Percentiles rank a stretch among this genome's conserved stretches.
Evolutionary conservation across 2,888 invertebrate species (phyloP).

Genomic region (Drosophila nr. medialis): DNA sequence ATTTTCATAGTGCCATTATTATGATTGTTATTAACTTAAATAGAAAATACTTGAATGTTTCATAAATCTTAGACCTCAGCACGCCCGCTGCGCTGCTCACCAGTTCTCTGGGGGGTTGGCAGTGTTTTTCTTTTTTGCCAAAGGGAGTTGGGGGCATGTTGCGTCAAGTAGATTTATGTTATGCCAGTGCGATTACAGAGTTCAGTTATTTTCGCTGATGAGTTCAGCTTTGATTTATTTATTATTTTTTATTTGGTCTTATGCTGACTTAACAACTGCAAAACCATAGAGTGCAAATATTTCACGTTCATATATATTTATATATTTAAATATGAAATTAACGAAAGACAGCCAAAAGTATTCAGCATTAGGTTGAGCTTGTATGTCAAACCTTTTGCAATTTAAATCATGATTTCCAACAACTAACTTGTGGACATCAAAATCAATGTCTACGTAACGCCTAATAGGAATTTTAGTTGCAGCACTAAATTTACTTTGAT

Average conservation of each 20-base stretch:
- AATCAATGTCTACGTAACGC: background rate
- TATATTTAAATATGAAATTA: background rate
- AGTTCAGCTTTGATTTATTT: conserved; percentile 67
- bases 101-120: conserved; percentile 2
- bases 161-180: conserved; percentile 73
- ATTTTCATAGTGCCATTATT: conserved; percentile 82
- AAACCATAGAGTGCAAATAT: background rate
- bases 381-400: background rate
- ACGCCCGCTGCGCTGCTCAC: conserved; percentile 48
- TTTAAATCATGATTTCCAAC: background rate
- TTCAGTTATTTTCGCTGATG: conserved; percentile 61
- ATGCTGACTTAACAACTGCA: background rate
- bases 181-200: conserved; percentile 29
- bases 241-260: conserved; percentile 15
- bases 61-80: conserved; percentile 72
- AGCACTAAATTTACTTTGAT: background rate
- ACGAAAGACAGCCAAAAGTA: background rate
- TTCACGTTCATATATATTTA: background rate
- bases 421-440: background rate
- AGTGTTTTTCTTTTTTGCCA: background rate
- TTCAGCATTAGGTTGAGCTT: background rate
- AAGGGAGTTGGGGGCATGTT: conserved; percentile 54
- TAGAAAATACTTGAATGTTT: conserved; percentile 80
- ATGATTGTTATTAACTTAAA: conserved; percentile 83
- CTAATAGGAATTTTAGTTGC: background rate